These are phyloP conservation scores for Montipora capricornis DNA, from an alignment of 64 coral and sea anemone species.

Conservation along the genomic window DNA sequence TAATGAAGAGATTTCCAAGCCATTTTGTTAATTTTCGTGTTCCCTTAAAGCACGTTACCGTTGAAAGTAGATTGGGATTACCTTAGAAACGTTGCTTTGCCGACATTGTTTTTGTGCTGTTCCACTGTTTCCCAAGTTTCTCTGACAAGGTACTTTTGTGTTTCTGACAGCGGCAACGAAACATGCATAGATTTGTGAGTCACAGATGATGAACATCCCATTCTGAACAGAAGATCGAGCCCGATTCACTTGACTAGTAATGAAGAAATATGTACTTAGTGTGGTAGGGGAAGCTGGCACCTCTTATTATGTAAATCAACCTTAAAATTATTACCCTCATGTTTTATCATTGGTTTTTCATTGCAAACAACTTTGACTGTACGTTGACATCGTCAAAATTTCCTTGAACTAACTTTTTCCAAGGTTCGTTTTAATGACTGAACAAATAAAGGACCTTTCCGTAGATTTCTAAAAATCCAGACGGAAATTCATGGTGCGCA, in stretches of 20 bases:
- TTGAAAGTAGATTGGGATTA: background rate
- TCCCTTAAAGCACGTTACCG: background rate
- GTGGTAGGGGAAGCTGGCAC: background rate
- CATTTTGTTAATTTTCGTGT: background rate
- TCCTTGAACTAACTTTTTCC: background rate
- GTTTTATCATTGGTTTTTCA: background rate
- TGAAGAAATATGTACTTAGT: background rate
- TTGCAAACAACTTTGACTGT: background rate
- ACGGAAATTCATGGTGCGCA: background rate
- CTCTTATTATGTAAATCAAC: background rate
- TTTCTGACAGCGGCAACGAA: conserved; percentile 53
- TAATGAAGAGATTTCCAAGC: background rate
- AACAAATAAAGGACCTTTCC: background rate
- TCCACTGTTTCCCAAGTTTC: conserved; percentile 91
- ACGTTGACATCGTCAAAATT: background rate
- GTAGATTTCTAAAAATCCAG: background rate
- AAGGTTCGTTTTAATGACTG: background rate
- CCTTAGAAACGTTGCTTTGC: conserved; percentile 87
- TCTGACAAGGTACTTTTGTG: conserved; percentile 83
- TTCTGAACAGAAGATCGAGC: background rate
- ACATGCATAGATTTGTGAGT: background rate
- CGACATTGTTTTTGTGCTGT: conserved; percentile 63
- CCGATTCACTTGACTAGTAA: background rate
- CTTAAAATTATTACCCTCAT: background rate
- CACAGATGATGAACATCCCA: conserved; percentile 29